Percentiles rank a stretch among this genome's conserved stretches.
phyloP scores from a whole-genome alignment of 2,797 vertebrate genomes.

The Cheirogaleus major region DNA sequence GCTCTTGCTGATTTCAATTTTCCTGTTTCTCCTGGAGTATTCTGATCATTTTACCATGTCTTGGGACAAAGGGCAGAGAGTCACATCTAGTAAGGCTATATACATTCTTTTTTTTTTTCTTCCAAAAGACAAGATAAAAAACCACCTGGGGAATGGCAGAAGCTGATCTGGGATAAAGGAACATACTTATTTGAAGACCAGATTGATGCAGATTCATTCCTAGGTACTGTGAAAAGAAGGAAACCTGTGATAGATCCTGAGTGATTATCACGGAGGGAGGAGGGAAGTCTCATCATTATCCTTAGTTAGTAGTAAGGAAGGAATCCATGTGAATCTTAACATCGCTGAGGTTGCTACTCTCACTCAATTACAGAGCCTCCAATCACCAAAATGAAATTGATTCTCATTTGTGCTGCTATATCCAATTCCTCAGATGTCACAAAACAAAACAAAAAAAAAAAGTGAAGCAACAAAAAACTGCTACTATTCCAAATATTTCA shows the following conservation, averaged over 20 bases:
- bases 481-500: background rate
- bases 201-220: background rate
- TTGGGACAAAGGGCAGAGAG: background rate
- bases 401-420: background rate
- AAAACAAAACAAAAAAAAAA: too few species aligned
- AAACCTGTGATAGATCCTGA: background rate
- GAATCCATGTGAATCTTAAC: constrained; percentile 10
- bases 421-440: background rate
- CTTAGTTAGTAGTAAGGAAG: background rate
- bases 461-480: background rate
- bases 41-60: constrained; percentile 24
- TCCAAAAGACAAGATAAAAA: constrained; percentile 40
- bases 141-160: background rate
- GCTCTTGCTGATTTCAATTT: constrained; percentile 51
- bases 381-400: background rate
- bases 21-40: constrained; percentile 29
- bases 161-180: constrained; percentile 4
- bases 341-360: background rate
- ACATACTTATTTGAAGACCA: constrained; percentile 24
- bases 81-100: background rate
- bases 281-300: background rate
- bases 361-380: background rate
- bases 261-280: background rate
- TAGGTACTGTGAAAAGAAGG: background rate
- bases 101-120: background rate